These are phyloP conservation scores for Ephialtes manifestator DNA, from an alignment of 2,888 invertebrate species.

Conservation along the genomic window DNA sequence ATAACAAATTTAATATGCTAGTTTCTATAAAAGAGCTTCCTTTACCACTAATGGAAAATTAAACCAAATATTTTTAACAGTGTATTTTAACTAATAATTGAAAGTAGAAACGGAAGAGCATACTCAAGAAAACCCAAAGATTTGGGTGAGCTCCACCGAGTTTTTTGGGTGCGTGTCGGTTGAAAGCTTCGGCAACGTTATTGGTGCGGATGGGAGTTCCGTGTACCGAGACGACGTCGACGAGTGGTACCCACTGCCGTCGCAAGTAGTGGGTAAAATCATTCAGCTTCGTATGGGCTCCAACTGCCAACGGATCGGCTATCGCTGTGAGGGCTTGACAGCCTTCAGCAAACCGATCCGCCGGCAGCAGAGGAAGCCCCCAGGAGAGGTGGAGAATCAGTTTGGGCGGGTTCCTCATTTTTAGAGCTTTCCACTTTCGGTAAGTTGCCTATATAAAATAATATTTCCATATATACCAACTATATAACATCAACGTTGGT, in stretches of 20 bases:
- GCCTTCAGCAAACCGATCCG: not conserved
- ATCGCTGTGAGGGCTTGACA: not conserved
- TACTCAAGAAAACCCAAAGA: constrained; percentile 11
- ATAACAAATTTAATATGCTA: too few relatives aligned
- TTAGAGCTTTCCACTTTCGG: constrained; percentile 10
- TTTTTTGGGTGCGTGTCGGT: not conserved
- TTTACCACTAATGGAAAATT: too few relatives aligned
- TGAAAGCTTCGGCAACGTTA: not conserved
- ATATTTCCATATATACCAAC: not conserved
- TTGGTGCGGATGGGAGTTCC: not conserved
- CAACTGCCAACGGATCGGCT: constrained; percentile 5
- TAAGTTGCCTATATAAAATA: not conserved
- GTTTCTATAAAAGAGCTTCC: too few relatives aligned
- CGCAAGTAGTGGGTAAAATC: constrained; percentile 4
- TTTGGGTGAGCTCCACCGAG: not conserved
- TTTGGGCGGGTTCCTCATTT: not conserved
- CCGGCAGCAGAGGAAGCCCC: not conserved
- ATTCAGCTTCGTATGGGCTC: not conserved
- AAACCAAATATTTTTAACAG: too few relatives aligned
- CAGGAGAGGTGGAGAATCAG: not conserved
- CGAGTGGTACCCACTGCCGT: not conserved
- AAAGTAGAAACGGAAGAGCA: not conserved
- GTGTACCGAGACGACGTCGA: not conserved
- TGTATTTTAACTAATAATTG: too few relatives aligned
- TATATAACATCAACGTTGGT: too few relatives aligned